Base-by-base conservation (phyloP, 2,888 invertebrate genomes). In the Hoplodrina blanda region DNA sequence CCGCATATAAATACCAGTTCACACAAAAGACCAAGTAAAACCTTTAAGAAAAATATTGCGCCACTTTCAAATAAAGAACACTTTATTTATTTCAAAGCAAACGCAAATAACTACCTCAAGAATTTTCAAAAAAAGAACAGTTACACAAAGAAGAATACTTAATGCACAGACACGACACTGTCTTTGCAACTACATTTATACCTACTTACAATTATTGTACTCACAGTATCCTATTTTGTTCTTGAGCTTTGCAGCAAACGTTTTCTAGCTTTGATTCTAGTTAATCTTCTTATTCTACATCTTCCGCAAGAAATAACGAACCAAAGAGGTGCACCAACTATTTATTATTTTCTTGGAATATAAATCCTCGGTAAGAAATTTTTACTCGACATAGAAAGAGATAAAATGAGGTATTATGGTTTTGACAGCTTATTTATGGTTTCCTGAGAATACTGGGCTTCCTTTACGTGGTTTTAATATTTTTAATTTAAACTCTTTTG, bases 341-440 rank as follows among this genome's bases (percentile, higher is more conserved):
- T 62, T 54, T 60, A 25, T 54, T 57, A 60, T 65, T 59, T 74
- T 61, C 53, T 53, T 11, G 0, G 25, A 54, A 57, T 25, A 73
- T 78, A 64, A 73, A 75, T 78, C 55, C 37, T 62, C 50, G 53
- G 66, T 20, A 74, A 78, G 65, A 73, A 65, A 78, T 50, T 73
- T 72, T 78, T 61, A 56, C 73, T 57, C 60, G 49, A 65, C 79
- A 57, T 64, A 11, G 61, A 78, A 72, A 63, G 78, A 75, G 73
- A 78, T 76, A 73, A 79, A 73, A 61, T 62, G 62, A 66, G 66
- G 66, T 66, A 73, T 78, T 62, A 75, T 72, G 56, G 41, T 72
- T 75, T 72, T 64, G 75, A 75, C 78, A 75, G 73, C 25, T 25
- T 78, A 61, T 74, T 74, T 74, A 78, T 74, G 49, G 78, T 71